phyloP scores from a whole-genome alignment of 2,113 vertebrate genomes.

The Eudyptes chrysolophus region DNA sequence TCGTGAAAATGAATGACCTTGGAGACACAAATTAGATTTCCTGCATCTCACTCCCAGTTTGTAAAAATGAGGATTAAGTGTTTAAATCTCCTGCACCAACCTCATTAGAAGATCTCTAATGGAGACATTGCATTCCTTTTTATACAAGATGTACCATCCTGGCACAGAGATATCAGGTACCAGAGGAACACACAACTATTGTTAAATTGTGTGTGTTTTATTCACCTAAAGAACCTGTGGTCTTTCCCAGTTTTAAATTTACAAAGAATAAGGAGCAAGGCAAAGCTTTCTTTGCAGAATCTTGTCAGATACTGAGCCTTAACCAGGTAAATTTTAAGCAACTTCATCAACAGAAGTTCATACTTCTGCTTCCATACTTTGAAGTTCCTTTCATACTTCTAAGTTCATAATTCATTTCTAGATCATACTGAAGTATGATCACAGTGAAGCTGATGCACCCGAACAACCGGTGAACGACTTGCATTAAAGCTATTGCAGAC shows the following conservation, averaged over 20 bases:
- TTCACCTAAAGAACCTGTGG: neutral
- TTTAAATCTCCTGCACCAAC: conserved; percentile 13
- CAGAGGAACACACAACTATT: accelerated
- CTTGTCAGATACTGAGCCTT: neutral
- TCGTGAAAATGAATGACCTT: conserved; percentile 54
- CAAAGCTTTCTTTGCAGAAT: neutral
- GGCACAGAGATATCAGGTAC: neutral
- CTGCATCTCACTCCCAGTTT: conserved; percentile 37
- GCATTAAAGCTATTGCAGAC: neutral
- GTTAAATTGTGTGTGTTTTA: accelerated
- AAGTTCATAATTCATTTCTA: neutral
- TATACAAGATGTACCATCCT: neutral
- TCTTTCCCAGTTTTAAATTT: neutral
- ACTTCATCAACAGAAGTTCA: neutral
- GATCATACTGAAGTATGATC: neutral
- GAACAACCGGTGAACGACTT: neutral
- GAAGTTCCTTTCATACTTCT: neutral
- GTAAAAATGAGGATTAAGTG: conserved; percentile 53
- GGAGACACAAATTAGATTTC: conserved; percentile 58
- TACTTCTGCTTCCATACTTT: neutral
- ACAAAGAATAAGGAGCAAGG: neutral
- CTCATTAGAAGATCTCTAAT: conserved; percentile 17
- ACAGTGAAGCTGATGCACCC: neutral
- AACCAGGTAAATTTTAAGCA: neutral
- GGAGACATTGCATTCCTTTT: neutral